Evolutionary conservation across 2,113 vertebrate genomes (phyloP).

Genomic region (Notarius quadriscutis): DNA sequence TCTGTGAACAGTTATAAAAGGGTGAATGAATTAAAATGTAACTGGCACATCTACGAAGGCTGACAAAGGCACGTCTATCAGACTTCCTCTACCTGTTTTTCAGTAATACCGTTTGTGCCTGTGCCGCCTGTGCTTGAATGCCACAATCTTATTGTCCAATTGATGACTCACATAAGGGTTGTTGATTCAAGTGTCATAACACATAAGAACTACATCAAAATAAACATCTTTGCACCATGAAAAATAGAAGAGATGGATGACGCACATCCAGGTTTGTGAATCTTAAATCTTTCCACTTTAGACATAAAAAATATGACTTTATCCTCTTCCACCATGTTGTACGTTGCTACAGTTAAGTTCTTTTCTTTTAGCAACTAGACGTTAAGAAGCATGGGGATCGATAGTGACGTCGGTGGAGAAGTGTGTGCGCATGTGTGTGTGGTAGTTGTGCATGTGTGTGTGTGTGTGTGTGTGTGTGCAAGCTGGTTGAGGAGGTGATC

Average conservation of each 20-base stretch:
- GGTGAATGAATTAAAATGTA: not conserved
- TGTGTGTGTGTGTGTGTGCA: constrained; percentile 73
- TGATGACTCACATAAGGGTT: constrained; percentile 52
- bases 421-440: constrained; percentile 75
- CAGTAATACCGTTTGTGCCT: constrained; percentile 25
- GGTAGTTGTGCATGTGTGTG: constrained; percentile 74
- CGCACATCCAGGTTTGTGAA: constrained; percentile 13
- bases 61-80: constrained; percentile 25
- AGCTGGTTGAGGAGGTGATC: constrained; percentile 75
- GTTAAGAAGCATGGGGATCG: constrained; percentile 69
- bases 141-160: constrained; percentile 38
- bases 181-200: constrained; percentile 43
- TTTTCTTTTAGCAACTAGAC: constrained; percentile 59
- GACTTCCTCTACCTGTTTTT: constrained; percentile 5
- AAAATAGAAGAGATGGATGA: constrained; percentile 11
- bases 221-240: constrained; percentile 20
- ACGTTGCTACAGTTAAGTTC: constrained; percentile 53
- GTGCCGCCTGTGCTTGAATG: constrained; percentile 29
- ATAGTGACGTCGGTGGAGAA: constrained; percentile 72
- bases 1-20: not conserved
- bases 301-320: constrained; percentile 29
- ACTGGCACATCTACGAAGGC: constrained; percentile 5
- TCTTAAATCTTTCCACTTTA: not conserved
- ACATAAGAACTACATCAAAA: constrained; percentile 29
- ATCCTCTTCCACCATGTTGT: constrained; percentile 33